A percentile compares a stretch with the other conserved stretches of the same genome.
Evolutionary conservation across 53 echinoderm and acorn worm genomes (phyloP).

Genomic region (Hippasteria phrygiana): DNA sequence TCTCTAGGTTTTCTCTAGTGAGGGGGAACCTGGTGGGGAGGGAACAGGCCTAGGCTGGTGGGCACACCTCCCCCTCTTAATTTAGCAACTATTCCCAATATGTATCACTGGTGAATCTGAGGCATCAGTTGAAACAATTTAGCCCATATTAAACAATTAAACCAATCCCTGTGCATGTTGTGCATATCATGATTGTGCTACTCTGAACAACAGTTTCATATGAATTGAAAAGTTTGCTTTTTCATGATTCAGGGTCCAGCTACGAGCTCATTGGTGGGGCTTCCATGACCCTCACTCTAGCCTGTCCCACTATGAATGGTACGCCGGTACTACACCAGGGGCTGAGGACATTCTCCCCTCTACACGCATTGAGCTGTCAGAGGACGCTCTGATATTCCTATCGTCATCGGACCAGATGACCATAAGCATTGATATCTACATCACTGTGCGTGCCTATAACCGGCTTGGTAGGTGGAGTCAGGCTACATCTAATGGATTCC

Average conservation of each 20-base stretch:
- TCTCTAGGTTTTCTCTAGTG: too few relatives aligned
- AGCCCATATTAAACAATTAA: too few relatives aligned
- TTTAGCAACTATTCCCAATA: too few relatives aligned
- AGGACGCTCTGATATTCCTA: conserved; percentile 45
- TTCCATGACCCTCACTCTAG: conserved; percentile 72
- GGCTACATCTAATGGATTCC: conserved; percentile 69
- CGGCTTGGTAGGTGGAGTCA: conserved; percentile 60
- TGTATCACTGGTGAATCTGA: too few relatives aligned
- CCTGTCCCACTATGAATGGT: conserved; percentile 75
- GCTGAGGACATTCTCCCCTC: conserved; percentile 52
- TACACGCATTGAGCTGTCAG: conserved; percentile 47
- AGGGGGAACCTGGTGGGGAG: too few relatives aligned
- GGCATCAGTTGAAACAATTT: too few relatives aligned
- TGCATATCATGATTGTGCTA: not conserved
- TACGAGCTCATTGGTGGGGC: conserved; percentile 75
- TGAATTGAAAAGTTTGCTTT: not conserved
- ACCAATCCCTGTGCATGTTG: too few relatives aligned
- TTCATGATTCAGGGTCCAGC: conserved; percentile 11
- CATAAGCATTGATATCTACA: conserved; percentile 30
- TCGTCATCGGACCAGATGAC: conserved; percentile 19
- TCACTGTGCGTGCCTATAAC: conserved; percentile 69
- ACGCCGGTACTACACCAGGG: conserved; percentile 62
- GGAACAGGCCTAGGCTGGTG: too few relatives aligned
- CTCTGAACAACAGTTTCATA: not conserved
- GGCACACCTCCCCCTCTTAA: too few relatives aligned